Evolutionary conservation across 1,140 invertebrate species (phyloP).

Genomic region (Ceratosolen solmsi): DNA sequence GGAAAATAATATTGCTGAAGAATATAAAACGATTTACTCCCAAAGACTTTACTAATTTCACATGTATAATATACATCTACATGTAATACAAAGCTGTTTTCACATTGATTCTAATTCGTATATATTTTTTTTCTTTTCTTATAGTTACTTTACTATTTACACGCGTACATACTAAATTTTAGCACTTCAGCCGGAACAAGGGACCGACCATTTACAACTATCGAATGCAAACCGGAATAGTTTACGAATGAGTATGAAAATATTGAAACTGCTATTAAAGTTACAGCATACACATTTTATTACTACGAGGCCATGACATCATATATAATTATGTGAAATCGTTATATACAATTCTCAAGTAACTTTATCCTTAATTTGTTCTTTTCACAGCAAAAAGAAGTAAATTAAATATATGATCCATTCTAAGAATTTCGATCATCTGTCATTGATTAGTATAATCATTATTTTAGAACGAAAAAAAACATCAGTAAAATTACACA

Average conservation of each 20-base stretch:
- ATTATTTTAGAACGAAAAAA: neutral
- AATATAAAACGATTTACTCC: no score
- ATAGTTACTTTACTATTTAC: no score
- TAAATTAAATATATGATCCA: neutral
- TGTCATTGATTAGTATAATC: neutral
- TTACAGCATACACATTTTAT: constrained; percentile 6
- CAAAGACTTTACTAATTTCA: no score
- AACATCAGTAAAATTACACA: neutral
- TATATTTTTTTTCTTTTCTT: no score
- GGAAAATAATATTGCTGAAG: no score
- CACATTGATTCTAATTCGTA: no score
- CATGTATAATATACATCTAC: no score
- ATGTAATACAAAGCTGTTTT: no score
- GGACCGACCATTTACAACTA: neutral
- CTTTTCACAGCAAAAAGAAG: neutral
- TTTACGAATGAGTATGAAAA: neutral
- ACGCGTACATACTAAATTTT: neutral
- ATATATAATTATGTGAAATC: constrained; percentile 23
- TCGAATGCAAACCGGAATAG: neutral
- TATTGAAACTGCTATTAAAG: constrained; percentile 15
- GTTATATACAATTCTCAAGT: constrained; percentile 25
- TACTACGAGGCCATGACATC: constrained; percentile 19
- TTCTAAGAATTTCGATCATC: neutral
- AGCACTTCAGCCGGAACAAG: neutral
- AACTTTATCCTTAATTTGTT: neutral